Conservation (phyloP, 1,140 invertebrate species). For the Planococcus citri region DNA sequence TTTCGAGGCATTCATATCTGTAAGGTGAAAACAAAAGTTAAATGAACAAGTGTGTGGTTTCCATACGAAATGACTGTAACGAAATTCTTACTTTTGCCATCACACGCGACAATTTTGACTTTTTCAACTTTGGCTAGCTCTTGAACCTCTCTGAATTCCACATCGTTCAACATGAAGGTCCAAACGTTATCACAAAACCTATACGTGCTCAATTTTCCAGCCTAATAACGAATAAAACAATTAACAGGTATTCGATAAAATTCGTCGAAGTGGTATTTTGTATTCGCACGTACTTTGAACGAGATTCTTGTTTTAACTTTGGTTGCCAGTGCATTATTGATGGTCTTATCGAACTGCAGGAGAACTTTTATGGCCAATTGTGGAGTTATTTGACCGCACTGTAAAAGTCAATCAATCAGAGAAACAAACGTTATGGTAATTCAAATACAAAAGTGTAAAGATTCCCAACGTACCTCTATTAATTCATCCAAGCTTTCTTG, state of each 20-base stretch:
- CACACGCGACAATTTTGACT: conserved; percentile 99
- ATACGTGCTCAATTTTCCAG: conserved; percentile 94
- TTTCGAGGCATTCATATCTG: background rate
- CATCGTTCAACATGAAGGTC: conserved; percentile 98
- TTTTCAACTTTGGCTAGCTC: conserved; percentile 91
- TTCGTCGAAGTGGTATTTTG: conserved; percentile 9
- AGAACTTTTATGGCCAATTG: conserved; percentile 83
- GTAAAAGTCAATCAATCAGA: no score
- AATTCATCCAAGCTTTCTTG: conserved; percentile 92
- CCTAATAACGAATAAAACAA: conserved; percentile 40
- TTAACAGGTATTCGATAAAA: conserved; percentile 15
- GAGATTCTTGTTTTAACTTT: conserved; percentile 82
- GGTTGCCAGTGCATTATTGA: conserved; percentile 86
- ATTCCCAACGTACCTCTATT: conserved; percentile 50
- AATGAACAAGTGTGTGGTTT: background rate
- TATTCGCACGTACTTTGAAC: conserved; percentile 58
- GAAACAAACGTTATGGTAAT: no score
- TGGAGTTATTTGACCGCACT: conserved; percentile 93
- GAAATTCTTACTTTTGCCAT: conserved; percentile 73
- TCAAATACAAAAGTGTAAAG: conserved; percentile 21
- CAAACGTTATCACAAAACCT: conserved; percentile 99
- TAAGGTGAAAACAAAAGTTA: background rate
- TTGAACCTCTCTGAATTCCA: conserved; percentile 92
- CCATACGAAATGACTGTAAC: background rate
- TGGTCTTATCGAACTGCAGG: conserved; percentile 92